Conservation (phyloP, 2,113 vertebrate species). For the Salminus brasiliensis region DNA sequence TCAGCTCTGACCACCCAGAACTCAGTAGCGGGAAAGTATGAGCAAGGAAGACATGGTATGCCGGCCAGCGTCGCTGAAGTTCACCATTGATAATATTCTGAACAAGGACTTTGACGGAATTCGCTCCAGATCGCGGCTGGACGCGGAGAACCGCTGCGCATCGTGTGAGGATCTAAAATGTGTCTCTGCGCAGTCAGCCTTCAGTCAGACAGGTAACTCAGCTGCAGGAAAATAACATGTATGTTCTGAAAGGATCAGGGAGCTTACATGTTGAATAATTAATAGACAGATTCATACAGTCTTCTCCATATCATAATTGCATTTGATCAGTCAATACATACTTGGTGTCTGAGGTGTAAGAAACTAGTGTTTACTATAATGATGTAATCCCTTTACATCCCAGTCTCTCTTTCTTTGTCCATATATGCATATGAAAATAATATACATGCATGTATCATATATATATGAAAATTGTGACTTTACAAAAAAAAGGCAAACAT, state of each 20-base stretch:
- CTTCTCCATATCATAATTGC: too few relatives aligned
- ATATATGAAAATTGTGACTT: too few relatives aligned
- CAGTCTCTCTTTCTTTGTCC: too few relatives aligned
- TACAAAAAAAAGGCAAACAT: too few relatives aligned
- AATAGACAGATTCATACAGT: too few relatives aligned
- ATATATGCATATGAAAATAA: too few relatives aligned
- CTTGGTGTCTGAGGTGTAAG: too few relatives aligned
- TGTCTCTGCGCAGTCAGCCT: neutral
- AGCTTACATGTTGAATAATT: too few relatives aligned
- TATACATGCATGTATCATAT: too few relatives aligned
- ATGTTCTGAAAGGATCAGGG: neutral
- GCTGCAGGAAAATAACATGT: neutral
- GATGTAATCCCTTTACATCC: too few relatives aligned
- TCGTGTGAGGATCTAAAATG: conserved; percentile 2
- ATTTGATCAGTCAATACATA: too few relatives aligned
- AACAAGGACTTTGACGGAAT: conserved; percentile 51
- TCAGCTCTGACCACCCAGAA: conserved; percentile 20
- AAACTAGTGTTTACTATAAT: too few relatives aligned
- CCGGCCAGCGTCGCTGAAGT: conserved; percentile 71
- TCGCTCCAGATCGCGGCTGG: neutral
- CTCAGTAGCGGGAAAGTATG: conserved; percentile 67
- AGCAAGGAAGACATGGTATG: conserved; percentile 68
- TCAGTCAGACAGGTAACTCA: conserved; percentile 15
- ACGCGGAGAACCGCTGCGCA: neutral
- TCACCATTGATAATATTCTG: conserved; percentile 80